Evolutionary conservation across 2,113 vertebrate species (phyloP).

Genomic region (Dasypus novemcinctus): DNA sequence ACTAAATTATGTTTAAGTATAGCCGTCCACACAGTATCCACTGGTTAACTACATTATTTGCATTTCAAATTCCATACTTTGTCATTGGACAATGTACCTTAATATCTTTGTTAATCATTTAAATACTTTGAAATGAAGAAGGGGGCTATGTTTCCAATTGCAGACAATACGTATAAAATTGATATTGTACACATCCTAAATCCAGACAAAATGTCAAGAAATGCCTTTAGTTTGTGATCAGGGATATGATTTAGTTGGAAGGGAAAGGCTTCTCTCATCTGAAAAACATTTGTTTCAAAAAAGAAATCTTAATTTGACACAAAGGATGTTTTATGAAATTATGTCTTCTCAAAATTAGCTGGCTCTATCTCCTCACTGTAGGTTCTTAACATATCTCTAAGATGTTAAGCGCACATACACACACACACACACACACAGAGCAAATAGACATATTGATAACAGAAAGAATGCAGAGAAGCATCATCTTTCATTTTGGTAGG

Average conservation of each 20-base stretch:
- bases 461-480: neutral
- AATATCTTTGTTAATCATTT: conserved; percentile 30
- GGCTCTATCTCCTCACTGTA: neutral
- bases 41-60: neutral
- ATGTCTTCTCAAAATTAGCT: conserved; percentile 11
- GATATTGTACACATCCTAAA: neutral
- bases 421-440: too few relatives aligned
- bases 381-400: neutral
- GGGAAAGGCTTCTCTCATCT: neutral
- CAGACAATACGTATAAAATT: neutral
- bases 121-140: neutral
- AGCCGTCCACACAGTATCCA: neutral
- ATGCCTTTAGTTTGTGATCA: neutral
- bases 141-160: neutral
- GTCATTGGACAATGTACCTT: neutral
- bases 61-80: conserved; percentile 1
- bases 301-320: neutral
- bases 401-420: neutral
- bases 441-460: neutral
- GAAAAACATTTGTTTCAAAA: neutral
- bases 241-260: conserved; percentile 20
- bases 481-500: conserved; percentile 1
- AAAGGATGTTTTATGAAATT: neutral
- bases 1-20: neutral
- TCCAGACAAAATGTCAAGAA: conserved; percentile 13